Evolutionary conservation across 2,888 invertebrate species (phyloP).

Genomic region (Stratiomys singularior): DNA sequence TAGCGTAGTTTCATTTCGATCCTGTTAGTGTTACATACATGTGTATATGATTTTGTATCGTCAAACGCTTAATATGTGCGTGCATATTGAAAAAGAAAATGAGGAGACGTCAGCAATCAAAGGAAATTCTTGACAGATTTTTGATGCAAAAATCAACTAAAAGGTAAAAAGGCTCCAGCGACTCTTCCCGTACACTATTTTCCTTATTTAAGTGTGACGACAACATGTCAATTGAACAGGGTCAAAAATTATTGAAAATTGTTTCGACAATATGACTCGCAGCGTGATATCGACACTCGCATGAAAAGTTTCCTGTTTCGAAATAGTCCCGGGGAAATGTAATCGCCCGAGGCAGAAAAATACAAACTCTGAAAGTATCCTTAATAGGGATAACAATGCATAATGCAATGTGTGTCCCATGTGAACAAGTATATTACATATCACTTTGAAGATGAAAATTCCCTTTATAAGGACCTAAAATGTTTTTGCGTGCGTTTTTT

Average conservation of each 20-base stretch:
- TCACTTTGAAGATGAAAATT: slow-evolving; percentile 36
- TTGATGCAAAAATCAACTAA: slow-evolving; percentile 25
- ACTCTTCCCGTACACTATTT: background rate
- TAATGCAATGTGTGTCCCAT: slow-evolving; percentile 40
- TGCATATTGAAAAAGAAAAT: background rate
- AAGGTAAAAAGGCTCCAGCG: slow-evolving; percentile 27
- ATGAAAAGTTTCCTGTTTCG: background rate
- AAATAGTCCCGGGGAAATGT: slow-evolving; percentile 8
- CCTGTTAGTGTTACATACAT: background rate
- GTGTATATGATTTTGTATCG: background rate
- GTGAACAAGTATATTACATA: slow-evolving; percentile 25
- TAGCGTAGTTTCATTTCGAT: background rate
- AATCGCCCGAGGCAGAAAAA: slow-evolving; percentile 38
- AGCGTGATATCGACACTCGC: slow-evolving; percentile 50
- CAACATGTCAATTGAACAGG: slow-evolving; percentile 49
- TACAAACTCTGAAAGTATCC: slow-evolving; percentile 20
- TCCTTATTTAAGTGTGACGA: slow-evolving; percentile 35
- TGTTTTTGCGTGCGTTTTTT: slow-evolving; percentile 39
- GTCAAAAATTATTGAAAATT: slow-evolving; percentile 52
- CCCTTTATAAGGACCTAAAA: background rate
- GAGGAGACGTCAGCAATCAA: slow-evolving; percentile 18
- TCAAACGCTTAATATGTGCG: background rate
- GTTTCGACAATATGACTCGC: slow-evolving; percentile 51
- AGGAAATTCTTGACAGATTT: slow-evolving; percentile 38
- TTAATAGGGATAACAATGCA: slow-evolving; percentile 41